phyloP scores from a whole-genome alignment of 1,140 invertebrate species.

The Eupristina koningsbergeri region DNA sequence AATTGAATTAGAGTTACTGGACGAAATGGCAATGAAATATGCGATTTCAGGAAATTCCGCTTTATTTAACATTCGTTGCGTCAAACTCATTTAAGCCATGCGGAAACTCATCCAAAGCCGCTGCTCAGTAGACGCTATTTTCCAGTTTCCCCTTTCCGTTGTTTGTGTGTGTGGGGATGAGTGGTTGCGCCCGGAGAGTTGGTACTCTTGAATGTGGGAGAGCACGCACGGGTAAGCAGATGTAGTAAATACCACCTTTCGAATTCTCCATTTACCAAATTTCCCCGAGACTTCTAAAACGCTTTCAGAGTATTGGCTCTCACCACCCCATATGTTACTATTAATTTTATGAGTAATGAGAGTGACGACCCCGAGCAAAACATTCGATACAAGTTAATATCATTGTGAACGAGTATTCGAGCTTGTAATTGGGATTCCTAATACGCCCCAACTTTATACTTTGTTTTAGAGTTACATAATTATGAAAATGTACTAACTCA shows the following conservation, averaged over 20 bases:
- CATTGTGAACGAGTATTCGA: too few relatives aligned
- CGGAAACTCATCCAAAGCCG: constrained; percentile 10
- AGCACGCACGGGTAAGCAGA: not conserved
- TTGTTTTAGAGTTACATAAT: too few relatives aligned
- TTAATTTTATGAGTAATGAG: too few relatives aligned
- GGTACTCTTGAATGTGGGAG: constrained; percentile 10
- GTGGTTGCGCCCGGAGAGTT: not conserved
- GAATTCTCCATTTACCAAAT: constrained; percentile 11
- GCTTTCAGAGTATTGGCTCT: constrained; percentile 12
- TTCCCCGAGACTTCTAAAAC: constrained; percentile 19
- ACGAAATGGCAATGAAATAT: constrained; percentile 24
- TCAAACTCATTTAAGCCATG: constrained; percentile 35
- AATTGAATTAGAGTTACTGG: constrained; percentile 30
- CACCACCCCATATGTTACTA: too few relatives aligned
- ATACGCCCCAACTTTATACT: too few relatives aligned
- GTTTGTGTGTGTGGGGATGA: not conserved
- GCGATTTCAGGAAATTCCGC: constrained; percentile 13
- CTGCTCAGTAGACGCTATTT: not conserved
- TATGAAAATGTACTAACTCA: too few relatives aligned
- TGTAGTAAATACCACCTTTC: constrained; percentile 31
- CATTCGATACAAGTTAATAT: too few relatives aligned
- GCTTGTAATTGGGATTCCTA: too few relatives aligned
- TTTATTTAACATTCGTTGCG: constrained; percentile 41
- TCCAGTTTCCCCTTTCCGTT: not conserved
- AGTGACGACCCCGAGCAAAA: too few relatives aligned